Conservation (phyloP, 2,888 invertebrate species). For the Drosophila kanekoi region DNA sequence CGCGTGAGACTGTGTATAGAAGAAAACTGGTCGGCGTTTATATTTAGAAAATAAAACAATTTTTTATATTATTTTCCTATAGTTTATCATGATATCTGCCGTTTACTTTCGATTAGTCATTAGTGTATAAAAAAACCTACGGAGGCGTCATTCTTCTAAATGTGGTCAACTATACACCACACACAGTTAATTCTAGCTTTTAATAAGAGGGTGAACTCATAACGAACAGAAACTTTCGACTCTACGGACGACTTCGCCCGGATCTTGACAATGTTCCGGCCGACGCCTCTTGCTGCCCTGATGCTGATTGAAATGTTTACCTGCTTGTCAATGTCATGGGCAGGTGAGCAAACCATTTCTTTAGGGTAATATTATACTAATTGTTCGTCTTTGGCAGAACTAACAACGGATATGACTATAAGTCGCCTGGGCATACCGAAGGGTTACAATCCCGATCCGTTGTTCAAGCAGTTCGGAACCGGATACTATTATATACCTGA, state of each 20-base stretch:
- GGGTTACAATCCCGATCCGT: not conserved
- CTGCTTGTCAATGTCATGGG: not conserved
- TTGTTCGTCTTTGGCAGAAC: not conserved
- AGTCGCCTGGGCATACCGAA: not conserved
- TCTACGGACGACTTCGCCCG: not conserved
- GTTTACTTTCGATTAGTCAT: conserved; percentile 7
- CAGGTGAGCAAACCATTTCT: too few relatives aligned
- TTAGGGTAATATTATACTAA: too few relatives aligned
- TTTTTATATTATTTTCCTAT: too few relatives aligned
- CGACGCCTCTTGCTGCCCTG: not conserved
- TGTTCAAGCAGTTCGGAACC: conserved; percentile 11
- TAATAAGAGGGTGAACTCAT: not conserved
- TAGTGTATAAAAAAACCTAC: too few relatives aligned
- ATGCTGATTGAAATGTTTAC: not conserved
- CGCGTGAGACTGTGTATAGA: too few relatives aligned
- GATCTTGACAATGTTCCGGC: conserved; percentile 3
- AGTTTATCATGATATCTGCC: too few relatives aligned
- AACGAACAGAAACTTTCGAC: not conserved
- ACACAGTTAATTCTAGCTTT: conserved; percentile 1
- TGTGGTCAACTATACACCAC: not conserved
- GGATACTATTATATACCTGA: conserved; percentile 9
- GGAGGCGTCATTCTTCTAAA: not conserved
- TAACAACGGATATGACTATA: not conserved
- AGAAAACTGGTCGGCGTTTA: too few relatives aligned
- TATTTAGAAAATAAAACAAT: too few relatives aligned